Evolutionary conservation across 2,888 invertebrate genomes (phyloP).

Genomic region (Byasa hedistus): DNA sequence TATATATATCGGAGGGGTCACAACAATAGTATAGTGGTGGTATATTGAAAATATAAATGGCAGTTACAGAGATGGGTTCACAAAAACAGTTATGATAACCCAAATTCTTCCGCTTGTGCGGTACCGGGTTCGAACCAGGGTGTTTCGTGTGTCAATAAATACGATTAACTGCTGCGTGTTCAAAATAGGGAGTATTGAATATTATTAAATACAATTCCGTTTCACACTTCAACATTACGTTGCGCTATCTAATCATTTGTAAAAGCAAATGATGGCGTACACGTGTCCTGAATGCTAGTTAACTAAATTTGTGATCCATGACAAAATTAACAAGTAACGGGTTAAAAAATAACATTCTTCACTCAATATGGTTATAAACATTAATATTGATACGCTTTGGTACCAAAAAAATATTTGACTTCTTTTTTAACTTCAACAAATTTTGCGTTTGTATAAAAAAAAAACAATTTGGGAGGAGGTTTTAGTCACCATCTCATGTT

Average conservation of each 20-base stretch:
- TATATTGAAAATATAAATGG: too few species aligned
- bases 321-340: slow-evolving; percentile 33
- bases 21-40: too few species aligned
- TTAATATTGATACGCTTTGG: too few species aligned
- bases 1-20: too few species aligned
- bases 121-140: not conserved
- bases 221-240: slow-evolving; percentile 45
- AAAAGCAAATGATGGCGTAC: slow-evolving; percentile 47
- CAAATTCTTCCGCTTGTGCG: not conserved
- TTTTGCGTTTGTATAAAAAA: too few species aligned
- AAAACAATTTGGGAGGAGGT: too few species aligned
- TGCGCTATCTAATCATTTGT: slow-evolving; percentile 48
- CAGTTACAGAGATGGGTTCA: not conserved
- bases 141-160: not conserved
- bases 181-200: not conserved
- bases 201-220: slow-evolving; percentile 34
- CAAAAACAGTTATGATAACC: not conserved
- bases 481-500: too few species aligned
- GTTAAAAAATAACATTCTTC: not conserved
- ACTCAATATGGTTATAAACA: not conserved
- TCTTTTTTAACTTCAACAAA: too few species aligned
- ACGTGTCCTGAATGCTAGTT: slow-evolving; percentile 54
- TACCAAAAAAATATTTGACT: too few species aligned
- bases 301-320: slow-evolving; percentile 42
- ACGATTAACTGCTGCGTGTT: not conserved